Evolutionary conservation across 2,797 vertebrate species (phyloP).

Genomic region (Morus bassanus): DNA sequence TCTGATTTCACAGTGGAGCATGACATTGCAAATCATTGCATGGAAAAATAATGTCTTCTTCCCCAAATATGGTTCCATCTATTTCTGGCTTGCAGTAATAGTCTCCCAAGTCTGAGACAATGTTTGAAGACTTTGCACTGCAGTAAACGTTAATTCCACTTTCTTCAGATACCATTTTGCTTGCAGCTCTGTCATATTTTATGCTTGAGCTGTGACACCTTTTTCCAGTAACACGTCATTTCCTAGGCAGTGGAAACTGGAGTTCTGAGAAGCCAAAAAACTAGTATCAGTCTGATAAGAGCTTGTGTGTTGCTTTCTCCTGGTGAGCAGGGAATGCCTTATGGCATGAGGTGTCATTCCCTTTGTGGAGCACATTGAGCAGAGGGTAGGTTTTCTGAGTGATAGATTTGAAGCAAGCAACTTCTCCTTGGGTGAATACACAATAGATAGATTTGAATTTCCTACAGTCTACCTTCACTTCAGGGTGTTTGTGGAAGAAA

Average conservation of each 20-base stretch:
- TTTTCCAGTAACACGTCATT: neutral
- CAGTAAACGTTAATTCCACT: neutral
- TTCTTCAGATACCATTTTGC: neutral
- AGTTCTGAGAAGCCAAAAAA: neutral
- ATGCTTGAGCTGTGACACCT: neutral
- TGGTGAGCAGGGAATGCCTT: neutral
- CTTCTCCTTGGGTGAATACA: neutral
- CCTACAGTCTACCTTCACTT: neutral
- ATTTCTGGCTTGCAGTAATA: neutral
- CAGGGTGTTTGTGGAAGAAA: neutral
- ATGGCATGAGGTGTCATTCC: neutral
- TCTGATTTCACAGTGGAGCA: neutral
- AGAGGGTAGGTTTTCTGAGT: neutral
- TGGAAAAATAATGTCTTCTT: neutral
- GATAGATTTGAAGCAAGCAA: neutral
- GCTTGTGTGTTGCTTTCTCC: neutral
- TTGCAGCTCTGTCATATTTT: neutral
- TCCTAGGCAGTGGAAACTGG: neutral
- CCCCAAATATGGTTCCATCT: neutral
- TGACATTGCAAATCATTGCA: neutral
- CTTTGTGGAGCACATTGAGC: neutral
- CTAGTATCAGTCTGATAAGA: neutral
- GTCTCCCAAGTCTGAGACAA: neutral
- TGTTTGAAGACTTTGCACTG: neutral
- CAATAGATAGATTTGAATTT: neutral